A percentile compares a stretch with the other conserved stretches of the same genome.
phyloP scores from a whole-genome alignment of 2,797 vertebrate genomes.

The Anabacerthia variegaticeps region DNA sequence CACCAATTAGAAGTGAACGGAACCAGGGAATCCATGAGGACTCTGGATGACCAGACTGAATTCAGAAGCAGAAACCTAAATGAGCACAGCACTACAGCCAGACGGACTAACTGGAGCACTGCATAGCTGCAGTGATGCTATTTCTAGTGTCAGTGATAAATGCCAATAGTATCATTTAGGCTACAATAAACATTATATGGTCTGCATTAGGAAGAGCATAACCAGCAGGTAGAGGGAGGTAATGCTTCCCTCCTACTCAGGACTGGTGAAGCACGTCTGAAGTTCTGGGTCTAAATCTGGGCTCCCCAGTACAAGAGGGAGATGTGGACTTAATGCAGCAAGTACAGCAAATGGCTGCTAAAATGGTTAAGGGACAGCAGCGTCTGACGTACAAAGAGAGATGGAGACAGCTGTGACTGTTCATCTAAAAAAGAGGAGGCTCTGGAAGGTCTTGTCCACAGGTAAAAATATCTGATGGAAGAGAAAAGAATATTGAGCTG shows the following conservation, averaged over 20 bases:
- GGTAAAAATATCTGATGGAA: background rate
- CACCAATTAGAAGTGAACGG: background rate
- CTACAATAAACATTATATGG: background rate
- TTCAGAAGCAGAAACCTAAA: background rate
- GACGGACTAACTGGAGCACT: background rate
- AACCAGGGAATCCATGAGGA: background rate
- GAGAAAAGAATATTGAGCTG: background rate
- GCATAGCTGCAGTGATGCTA: background rate
- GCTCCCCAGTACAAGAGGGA: background rate
- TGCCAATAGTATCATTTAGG: background rate
- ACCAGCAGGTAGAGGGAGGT: background rate
- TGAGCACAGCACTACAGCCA: background rate
- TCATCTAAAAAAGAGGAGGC: background rate
- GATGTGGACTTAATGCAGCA: background rate
- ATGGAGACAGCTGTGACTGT: background rate
- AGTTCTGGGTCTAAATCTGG: background rate
- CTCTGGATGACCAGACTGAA: background rate
- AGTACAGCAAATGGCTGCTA: background rate
- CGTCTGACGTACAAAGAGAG: background rate
- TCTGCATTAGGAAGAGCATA: background rate
- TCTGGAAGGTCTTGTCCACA: background rate
- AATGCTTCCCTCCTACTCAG: background rate
- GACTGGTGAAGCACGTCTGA: background rate
- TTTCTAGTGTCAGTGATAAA: background rate
- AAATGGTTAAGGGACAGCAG: background rate